phyloP scores from a whole-genome alignment of 2,113 vertebrate species.

The Taxidea taxus region DNA sequence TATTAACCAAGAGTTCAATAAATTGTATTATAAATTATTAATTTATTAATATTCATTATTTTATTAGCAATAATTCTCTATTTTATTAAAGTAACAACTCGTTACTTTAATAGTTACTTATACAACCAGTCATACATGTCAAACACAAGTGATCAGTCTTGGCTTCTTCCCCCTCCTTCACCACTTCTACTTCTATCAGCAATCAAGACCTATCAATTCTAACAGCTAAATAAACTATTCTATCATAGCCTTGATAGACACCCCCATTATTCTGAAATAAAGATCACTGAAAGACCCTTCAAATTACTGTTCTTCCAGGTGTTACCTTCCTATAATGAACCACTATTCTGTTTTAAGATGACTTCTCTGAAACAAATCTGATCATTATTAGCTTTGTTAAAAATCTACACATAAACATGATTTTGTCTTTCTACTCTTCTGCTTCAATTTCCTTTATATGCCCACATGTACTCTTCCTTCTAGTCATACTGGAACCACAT shows the following conservation, averaged over 20 bases:
- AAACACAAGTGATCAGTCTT: background rate
- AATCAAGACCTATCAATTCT: background rate
- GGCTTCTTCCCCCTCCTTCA: background rate
- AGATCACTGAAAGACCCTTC: background rate
- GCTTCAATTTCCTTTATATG: background rate
- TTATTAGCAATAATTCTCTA: background rate
- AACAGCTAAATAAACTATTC: background rate
- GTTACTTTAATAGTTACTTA: too few species aligned
- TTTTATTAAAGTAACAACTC: background rate
- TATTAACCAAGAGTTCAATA: too few species aligned
- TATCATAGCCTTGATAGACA: background rate
- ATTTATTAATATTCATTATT: too few species aligned
- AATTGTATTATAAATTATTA: too few species aligned
- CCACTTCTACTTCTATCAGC: background rate
- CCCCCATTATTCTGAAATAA: background rate
- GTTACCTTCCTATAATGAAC: background rate
- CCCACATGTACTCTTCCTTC: background rate
- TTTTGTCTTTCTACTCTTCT: background rate
- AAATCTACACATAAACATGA: background rate
- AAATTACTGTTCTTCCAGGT: background rate
- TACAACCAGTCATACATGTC: background rate
- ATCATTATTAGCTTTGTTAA: background rate
- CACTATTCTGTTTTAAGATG: background rate
- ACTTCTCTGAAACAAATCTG: background rate
- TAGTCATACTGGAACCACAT: background rate